Conservation (phyloP, 2,113 vertebrate species). For the Sterna hirundo region DNA sequence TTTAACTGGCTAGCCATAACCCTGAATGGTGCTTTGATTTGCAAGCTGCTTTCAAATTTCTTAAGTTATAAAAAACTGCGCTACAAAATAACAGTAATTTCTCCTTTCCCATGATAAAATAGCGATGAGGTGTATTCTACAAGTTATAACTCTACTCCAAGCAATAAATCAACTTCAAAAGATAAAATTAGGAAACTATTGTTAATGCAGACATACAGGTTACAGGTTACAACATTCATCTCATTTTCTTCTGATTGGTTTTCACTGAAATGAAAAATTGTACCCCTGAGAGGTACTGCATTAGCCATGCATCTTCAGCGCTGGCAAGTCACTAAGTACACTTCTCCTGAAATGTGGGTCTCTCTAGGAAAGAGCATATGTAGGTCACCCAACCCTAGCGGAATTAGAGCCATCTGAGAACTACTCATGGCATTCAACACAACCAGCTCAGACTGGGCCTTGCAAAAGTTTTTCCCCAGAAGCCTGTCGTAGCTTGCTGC, state of each 20-base stretch:
- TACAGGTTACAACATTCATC: not conserved
- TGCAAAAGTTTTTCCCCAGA: not conserved
- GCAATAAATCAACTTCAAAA: not conserved
- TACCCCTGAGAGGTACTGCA: not conserved
- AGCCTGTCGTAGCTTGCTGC: not conserved
- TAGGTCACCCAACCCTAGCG: not conserved
- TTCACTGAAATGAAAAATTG: not conserved
- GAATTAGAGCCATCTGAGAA: not conserved
- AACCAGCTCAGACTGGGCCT: not conserved
- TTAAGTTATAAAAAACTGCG: not conserved
- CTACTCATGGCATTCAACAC: not conserved
- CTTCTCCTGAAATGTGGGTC: not conserved
- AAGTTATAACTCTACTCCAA: not conserved
- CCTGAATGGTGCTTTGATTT: not conserved
- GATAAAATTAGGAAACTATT: not conserved
- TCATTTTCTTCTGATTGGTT: not conserved
- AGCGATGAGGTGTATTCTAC: not conserved
- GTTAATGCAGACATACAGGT: not conserved
- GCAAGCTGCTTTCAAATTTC: not conserved
- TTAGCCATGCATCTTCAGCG: rapidly evolving
- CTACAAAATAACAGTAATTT: not conserved
- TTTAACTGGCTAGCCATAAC: not conserved
- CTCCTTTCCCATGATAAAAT: not conserved
- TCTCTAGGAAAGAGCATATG: not conserved
- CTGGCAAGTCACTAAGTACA: not conserved